Conservation (phyloP, 2,888 invertebrate species). For the Brassicogethes aeneus region DNA sequence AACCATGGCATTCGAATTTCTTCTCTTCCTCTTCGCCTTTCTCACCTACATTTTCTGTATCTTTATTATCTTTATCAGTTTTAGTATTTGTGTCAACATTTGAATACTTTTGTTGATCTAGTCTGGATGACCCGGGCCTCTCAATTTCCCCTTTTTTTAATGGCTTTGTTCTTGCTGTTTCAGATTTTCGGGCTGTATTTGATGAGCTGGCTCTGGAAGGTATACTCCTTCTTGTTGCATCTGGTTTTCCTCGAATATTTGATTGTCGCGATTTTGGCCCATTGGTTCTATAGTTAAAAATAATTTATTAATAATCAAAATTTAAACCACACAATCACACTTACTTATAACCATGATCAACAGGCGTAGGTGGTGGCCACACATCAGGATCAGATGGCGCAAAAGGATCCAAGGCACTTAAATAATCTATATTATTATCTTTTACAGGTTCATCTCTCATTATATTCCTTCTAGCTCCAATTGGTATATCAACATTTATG, state of each 20-base stretch:
- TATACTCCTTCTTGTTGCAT: constrained; percentile 30
- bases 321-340: constrained; percentile 7
- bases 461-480: constrained; percentile 42
- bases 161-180: constrained; percentile 23
- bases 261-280: constrained; percentile 28
- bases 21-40: constrained; percentile 57
- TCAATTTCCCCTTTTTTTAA: constrained; percentile 38
- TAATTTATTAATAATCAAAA: constrained; percentile 4
- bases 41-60: constrained; percentile 52
- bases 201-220: constrained; percentile 37
- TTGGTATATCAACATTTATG: constrained; percentile 45
- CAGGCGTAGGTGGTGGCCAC: constrained; percentile 79
- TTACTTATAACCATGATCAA: constrained; percentile 56
- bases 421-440: constrained; percentile 58
- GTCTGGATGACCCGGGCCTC: constrained; percentile 36
- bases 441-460: constrained; percentile 55
- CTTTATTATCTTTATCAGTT: constrained; percentile 45
- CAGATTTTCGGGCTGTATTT: constrained; percentile 28
- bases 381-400: constrained; percentile 68
- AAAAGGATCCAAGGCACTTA: constrained; percentile 57
- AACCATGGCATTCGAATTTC: constrained; percentile 73
- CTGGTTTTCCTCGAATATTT: constrained; percentile 27
- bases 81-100: constrained; percentile 36
- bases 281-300: constrained; percentile 24
- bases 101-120: no score